These are phyloP conservation scores for Sinocyclocheilus maitianheensis DNA, from an alignment of 2,113 vertebrate species.

Conservation along the genomic window DNA sequence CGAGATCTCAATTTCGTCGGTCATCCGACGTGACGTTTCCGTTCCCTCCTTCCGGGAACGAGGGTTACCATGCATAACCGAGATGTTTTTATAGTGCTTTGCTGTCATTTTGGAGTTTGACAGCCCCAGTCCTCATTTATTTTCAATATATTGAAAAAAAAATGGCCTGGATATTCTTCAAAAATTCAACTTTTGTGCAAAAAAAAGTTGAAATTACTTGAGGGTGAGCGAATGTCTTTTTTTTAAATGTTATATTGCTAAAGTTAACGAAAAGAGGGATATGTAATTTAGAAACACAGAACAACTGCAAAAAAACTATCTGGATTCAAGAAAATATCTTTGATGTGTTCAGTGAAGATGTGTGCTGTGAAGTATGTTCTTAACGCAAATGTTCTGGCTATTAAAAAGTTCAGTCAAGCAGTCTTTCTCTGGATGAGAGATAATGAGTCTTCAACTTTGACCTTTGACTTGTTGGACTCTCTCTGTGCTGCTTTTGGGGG, in stretches of 20 bases:
- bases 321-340: neutral
- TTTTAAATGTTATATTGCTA: neutral
- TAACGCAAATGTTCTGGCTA: conserved; percentile 31
- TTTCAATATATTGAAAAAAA: too few species aligned
- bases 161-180: neutral
- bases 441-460: conserved; percentile 55
- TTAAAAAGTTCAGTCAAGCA: conserved; percentile 25
- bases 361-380: conserved; percentile 17
- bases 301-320: neutral
- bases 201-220: neutral
- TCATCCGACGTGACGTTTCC: too few species aligned
- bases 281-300: neutral
- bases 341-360: conserved; percentile 13
- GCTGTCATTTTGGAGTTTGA: too few species aligned
- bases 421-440: conserved; percentile 11
- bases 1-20: too few species aligned
- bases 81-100: too few species aligned
- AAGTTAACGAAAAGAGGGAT: neutral
- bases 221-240: neutral
- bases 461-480: conserved; percentile 38
- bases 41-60: too few species aligned
- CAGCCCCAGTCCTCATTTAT: too few species aligned
- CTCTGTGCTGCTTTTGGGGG: conserved; percentile 20
- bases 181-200: neutral
- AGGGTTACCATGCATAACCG: too few species aligned